phyloP scores from a whole-genome alignment of 2,113 vertebrate genomes.

The Myiozetetes cayanensis region DNA sequence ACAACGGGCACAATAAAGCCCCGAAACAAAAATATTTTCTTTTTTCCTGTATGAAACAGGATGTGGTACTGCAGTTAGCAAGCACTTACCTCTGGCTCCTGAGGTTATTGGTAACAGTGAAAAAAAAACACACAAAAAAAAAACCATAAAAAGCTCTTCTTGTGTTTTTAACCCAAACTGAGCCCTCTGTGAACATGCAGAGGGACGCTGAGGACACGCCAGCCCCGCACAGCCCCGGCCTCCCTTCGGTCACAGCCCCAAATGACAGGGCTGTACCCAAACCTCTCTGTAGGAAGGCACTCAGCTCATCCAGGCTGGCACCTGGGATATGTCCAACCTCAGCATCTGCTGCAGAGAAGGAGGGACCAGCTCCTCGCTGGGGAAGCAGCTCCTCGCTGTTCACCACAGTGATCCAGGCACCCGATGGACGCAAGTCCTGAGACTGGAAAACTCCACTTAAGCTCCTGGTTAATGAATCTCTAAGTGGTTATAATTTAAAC shows the following conservation, averaged over 20 bases:
- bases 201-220: rapidly evolving
- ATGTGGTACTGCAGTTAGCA: not conserved
- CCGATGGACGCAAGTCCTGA: rapidly evolving
- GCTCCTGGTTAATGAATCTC: not conserved
- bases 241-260: not conserved
- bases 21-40: not conserved
- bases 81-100: not conserved
- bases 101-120: no score
- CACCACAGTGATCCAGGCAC: not conserved
- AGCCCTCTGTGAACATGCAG: not conserved
- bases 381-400: rapidly evolving
- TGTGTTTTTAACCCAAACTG: not conserved
- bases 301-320: not conserved
- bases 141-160: not conserved
- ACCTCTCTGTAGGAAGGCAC: not conserved
- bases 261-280: rapidly evolving
- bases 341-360: not conserved
- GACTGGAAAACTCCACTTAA: not conserved
- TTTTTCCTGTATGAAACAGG: constrained; percentile 2
- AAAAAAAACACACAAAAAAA: not conserved
- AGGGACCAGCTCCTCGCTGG: rapidly evolving
- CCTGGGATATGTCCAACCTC: not conserved
- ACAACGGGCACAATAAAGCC: not conserved
- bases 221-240: not conserved
- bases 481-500: not conserved